Evolutionary conservation across 2,797 vertebrate species (phyloP).

Genomic region (Sebastolobus alascanus): DNA sequence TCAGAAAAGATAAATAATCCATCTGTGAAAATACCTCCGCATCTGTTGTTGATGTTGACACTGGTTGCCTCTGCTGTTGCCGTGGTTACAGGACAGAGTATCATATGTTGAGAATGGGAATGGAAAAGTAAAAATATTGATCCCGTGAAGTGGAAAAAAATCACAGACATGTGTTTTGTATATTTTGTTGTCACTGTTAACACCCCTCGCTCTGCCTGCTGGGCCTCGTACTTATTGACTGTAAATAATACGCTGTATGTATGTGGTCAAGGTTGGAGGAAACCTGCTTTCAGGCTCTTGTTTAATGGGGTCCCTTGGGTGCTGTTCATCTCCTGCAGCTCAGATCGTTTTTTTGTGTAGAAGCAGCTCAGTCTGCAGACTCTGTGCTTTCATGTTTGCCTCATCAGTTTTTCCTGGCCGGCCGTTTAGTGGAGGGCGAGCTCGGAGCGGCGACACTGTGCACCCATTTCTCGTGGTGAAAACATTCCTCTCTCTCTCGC

Average conservation of each 20-base stretch:
- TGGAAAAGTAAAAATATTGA: slow-evolving; percentile 4
- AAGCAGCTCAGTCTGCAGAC: slow-evolving; percentile 3
- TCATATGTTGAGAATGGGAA: not conserved
- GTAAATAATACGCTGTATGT: not conserved
- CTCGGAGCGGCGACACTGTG: slow-evolving; percentile 10
- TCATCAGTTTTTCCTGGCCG: slow-evolving; percentile 60
- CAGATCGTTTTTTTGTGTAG: not conserved
- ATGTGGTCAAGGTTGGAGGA: slow-evolving; percentile 2
- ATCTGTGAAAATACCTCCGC: not conserved
- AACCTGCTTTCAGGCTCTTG: not conserved
- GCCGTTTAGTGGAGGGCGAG: not conserved
- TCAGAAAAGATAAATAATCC: not conserved
- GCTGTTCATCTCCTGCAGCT: slow-evolving; percentile 2
- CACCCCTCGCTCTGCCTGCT: not conserved
- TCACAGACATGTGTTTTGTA: not conserved
- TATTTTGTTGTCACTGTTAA: not conserved
- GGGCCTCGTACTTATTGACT: not conserved
- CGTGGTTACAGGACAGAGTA: slow-evolving; percentile 23
- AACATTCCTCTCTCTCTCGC: slow-evolving; percentile 17
- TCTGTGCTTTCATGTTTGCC: slow-evolving; percentile 2
- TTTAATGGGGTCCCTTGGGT: not conserved
- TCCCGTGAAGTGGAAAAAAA: not conserved
- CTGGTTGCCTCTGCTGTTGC: slow-evolving; percentile 39
- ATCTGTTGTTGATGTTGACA: not conserved
- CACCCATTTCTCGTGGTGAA: slow-evolving; percentile 11